phyloP scores from a whole-genome alignment of 2,888 invertebrate genomes.

The Tryphoninae sp. region DNA sequence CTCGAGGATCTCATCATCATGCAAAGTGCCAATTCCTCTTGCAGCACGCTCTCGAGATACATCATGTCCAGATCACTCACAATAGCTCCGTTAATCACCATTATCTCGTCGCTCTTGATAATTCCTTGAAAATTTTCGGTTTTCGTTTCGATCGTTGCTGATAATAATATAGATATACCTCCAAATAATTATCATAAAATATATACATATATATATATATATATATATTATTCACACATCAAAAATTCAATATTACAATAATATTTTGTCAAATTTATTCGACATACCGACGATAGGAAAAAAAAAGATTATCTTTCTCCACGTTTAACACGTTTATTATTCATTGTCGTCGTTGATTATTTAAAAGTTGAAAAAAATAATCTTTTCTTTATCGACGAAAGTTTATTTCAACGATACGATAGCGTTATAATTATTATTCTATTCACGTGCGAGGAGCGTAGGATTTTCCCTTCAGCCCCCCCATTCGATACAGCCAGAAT shows the following conservation, averaged over 20 bases:
- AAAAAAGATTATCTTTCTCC: no score
- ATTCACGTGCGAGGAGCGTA: slow-evolving; percentile 15
- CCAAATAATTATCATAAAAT: slow-evolving; percentile 27
- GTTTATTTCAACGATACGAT: background rate
- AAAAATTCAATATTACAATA: background rate
- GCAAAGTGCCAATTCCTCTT: slow-evolving; percentile 95
- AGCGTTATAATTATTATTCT: slow-evolving; percentile 39
- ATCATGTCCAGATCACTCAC: slow-evolving; percentile 99
- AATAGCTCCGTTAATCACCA: slow-evolving; percentile 99
- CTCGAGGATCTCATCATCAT: slow-evolving; percentile 95
- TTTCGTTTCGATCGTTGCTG: slow-evolving; percentile 22
- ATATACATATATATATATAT: background rate
- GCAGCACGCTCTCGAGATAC: slow-evolving; percentile 97
- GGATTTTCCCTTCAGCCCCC: background rate
- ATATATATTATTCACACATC: background rate
- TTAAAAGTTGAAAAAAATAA: no score
- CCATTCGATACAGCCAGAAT: slow-evolving; percentile 17
- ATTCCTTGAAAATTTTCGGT: slow-evolving; percentile 86
- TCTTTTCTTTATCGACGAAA: background rate
- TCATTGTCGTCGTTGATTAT: no score
- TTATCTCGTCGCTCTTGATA: slow-evolving; percentile 98
- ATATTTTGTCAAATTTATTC: background rate
- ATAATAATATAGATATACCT: slow-evolving; percentile 6
- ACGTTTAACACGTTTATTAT: no score
- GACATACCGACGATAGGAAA: no score